Evolutionary conservation across 1,140 invertebrate genomes (phyloP), one percentile per base, ranked within the genome.

Genomic region (Cyclina sinensis): DNA sequence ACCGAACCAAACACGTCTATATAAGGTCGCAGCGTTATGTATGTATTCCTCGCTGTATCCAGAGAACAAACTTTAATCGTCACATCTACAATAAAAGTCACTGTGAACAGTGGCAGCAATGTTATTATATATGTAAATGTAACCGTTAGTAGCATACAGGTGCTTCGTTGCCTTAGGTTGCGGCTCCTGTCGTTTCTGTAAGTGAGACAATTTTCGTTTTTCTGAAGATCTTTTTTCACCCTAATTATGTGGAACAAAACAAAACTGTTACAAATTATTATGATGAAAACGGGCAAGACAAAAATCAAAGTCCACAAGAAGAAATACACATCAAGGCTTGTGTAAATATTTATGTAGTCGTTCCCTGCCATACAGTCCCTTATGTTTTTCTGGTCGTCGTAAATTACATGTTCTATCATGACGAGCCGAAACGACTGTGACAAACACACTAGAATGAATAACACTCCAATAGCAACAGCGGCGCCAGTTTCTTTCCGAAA

Each of bases 101-200:
- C 57, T 0, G 89, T 78, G 35, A 94, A 89, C 12, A 91, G 62
- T 7, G 94, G 94, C 14, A 94, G 65, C 43, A 94, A 89, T 21
- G 94, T 94, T 0, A 93, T 21, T 0, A 94, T 89, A 88, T 93
- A 94, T 2, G 90, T 94, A 39, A 94, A 93, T 46, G 92, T 92
- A 12, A 95, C 93, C 14, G 89, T 85, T 14, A 94, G 81, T 21
- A 95, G 86, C 93, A 95, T 94, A 32, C 91, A 91, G 1, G 94
- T 94, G 2, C 94, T 94, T 59, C 93, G 94, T 54, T 93, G 90
- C 24, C 90, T 89, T 35, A 1, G 73, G 24, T 11, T 27, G 80
- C 43, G 80, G 24, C 14, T 32, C 16, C 74, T 43, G 30, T 16
- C 51, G 51, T 32, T 48, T 30, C 59, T 76, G 7, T 54, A 80